These are phyloP conservation scores for Poecilia latipinna DNA, from an alignment of 2,113 vertebrate species.

Conservation along the genomic window DNA sequence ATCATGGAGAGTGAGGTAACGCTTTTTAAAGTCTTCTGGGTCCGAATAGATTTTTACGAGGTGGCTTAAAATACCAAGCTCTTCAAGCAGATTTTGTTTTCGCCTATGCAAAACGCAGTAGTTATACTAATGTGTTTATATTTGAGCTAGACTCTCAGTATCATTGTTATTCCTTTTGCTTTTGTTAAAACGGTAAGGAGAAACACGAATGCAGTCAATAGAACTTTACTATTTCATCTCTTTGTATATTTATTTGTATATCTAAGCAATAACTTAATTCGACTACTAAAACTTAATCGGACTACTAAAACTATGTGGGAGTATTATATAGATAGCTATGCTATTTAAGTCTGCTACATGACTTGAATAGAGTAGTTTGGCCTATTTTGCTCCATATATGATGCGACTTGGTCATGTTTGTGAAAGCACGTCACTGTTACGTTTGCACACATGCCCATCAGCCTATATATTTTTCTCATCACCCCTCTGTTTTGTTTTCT, in stretches of 20 bases:
- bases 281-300: not conserved
- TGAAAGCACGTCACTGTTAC: not conserved
- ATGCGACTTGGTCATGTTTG: not conserved
- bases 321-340: not conserved
- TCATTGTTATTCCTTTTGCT: slow-evolving; percentile 26
- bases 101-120: not conserved
- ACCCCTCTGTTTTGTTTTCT: slow-evolving; percentile 19
- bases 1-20: slow-evolving; percentile 83
- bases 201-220: slow-evolving; percentile 30
- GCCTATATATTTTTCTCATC: not conserved
- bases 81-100: not conserved
- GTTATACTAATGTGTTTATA: slow-evolving; percentile 13
- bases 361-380: not conserved
- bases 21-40: slow-evolving; percentile 21
- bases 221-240: not conserved
- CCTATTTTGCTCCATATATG: not conserved
- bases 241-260: not conserved
- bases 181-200: not conserved
- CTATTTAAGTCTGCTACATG: too few species aligned
- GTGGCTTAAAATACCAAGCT: not conserved
- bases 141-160: slow-evolving; percentile 8
- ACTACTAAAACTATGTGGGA: not conserved
- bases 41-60: not conserved
- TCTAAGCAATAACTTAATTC: not conserved
- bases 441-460: not conserved